Evolutionary conservation across 2,113 vertebrate species (phyloP).

Genomic region (Hystrix cristata): DNA sequence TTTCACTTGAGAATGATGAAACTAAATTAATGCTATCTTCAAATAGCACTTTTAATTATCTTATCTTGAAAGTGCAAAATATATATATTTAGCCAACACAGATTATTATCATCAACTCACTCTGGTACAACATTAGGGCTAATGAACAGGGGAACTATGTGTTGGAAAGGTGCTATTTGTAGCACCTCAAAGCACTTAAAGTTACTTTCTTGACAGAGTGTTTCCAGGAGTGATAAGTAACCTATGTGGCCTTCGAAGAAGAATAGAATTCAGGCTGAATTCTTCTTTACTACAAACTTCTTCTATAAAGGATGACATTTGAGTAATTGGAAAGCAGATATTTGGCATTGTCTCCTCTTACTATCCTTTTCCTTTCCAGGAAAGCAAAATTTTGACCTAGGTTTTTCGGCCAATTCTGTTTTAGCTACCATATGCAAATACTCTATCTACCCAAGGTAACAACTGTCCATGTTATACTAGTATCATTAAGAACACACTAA

Average conservation of each 20-base stretch:
- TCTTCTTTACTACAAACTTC: slow-evolving; percentile 39
- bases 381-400: neutral
- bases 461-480: fast-evolving
- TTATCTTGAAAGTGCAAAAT: neutral
- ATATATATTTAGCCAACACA: neutral
- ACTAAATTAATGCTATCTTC: slow-evolving; percentile 39
- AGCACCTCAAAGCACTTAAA: slow-evolving; percentile 32
- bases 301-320: slow-evolving; percentile 41
- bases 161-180: neutral
- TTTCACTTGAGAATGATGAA: slow-evolving; percentile 42
- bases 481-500: neutral
- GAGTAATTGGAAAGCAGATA: slow-evolving; percentile 55
- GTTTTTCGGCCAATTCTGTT: neutral
- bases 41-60: neutral
- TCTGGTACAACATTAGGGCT: neutral
- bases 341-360: neutral
- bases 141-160: neutral
- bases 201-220: neutral
- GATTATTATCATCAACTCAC: neutral
- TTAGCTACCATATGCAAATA: neutral
- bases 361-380: neutral
- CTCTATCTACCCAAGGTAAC: neutral
- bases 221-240: slow-evolving; percentile 60
- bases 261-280: slow-evolving; percentile 41
- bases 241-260: slow-evolving; percentile 63